phyloP scores from a whole-genome alignment of 2,113 vertebrate species.

The Stictonetta naevosa region DNA sequence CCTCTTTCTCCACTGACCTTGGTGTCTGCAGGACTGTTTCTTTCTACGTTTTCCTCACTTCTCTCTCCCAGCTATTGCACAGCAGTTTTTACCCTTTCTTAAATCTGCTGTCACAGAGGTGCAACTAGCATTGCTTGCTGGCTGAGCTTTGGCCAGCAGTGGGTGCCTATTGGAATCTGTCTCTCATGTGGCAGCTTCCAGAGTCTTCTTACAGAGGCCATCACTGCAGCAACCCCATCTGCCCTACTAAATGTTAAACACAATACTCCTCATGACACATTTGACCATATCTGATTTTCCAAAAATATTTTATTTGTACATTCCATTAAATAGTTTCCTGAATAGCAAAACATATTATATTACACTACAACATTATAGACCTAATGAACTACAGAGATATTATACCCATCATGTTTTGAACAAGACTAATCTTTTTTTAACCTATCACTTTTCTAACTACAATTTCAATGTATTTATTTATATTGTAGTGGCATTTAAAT shows the following conservation, averaged over 20 bases:
- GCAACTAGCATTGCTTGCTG: not conserved
- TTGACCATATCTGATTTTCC: not conserved
- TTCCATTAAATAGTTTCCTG: not conserved
- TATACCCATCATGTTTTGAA: not conserved
- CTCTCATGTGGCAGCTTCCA: not conserved
- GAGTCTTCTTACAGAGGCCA: too few relatives aligned
- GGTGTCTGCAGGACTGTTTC: not conserved
- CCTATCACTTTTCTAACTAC: not conserved
- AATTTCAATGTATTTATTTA: not conserved
- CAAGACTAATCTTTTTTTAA: not conserved
- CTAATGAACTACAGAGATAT: not conserved
- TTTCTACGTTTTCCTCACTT: not conserved
- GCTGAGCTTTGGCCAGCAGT: not conserved
- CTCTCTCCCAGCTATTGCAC: not conserved
- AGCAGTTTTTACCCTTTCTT: not conserved
- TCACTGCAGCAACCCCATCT: not conserved
- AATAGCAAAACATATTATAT: not conserved
- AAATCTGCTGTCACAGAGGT: not conserved
- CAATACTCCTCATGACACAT: not conserved
- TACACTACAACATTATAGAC: not conserved
- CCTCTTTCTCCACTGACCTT: not conserved
- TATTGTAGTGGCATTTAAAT: constrained; percentile 8
- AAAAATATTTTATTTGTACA: not conserved
- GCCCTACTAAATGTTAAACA: not conserved
- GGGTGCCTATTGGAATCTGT: not conserved